Percentiles rank a stretch among this genome's conserved stretches.
These are phyloP conservation scores for Peromyscus nudipes DNA, from an alignment of 2,797 vertebrate genomes.

Conservation along the genomic window DNA sequence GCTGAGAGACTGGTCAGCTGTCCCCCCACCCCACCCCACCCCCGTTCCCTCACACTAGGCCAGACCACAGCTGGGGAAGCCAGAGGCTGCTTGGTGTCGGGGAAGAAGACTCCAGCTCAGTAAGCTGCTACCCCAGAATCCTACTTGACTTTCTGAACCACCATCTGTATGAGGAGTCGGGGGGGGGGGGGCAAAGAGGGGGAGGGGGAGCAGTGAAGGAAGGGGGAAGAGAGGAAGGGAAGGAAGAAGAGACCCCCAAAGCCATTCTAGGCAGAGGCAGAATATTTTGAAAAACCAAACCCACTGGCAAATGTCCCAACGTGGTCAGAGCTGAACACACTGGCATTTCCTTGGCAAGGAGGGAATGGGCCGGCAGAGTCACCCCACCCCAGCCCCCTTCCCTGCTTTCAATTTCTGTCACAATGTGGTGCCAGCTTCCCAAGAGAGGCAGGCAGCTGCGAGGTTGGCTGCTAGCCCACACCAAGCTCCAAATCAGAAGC, in stretches of 20 bases:
- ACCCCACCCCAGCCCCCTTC: background rate
- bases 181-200: accelerated
- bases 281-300: background rate
- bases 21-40: no score
- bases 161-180: background rate
- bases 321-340: accelerated
- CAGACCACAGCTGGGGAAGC: background rate
- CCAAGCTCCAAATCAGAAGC: slow-evolving; percentile 27
- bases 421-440: background rate
- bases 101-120: background rate
- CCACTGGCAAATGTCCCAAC: background rate
- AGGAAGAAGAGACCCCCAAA: background rate
- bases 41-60: background rate
- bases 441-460: background rate
- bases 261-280: background rate
- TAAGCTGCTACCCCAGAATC: background rate
- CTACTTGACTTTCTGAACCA: background rate
- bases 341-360: background rate
- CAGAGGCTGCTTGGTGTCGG: background rate
- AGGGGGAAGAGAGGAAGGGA: no score
- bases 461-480: background rate
- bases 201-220: accelerated
- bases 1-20: background rate
- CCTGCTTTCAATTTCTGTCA: background rate
- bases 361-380: background rate